Conservation (phyloP, 2,113 vertebrate genomes). For the Rhodinocichla rosea region DNA sequence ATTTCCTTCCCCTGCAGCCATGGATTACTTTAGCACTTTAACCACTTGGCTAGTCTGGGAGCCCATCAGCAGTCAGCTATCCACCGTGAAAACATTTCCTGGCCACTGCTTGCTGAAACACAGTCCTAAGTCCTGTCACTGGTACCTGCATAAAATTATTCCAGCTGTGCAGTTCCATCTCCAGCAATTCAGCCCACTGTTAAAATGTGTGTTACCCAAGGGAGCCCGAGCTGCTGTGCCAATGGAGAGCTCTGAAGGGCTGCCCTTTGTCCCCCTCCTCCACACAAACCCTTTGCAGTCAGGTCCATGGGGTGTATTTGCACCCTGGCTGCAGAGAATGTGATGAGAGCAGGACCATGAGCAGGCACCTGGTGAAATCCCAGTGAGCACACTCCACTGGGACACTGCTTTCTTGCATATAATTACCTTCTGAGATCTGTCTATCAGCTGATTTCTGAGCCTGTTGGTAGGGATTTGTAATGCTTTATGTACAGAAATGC, state of each 20-base stretch:
- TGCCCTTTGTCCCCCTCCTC: background rate
- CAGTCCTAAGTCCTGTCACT: background rate
- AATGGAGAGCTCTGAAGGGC: background rate
- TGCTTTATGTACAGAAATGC: background rate
- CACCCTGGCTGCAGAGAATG: rapidly evolving
- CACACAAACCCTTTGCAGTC: background rate
- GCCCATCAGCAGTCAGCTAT: background rate
- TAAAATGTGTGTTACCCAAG: rapidly evolving
- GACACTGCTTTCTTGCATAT: background rate
- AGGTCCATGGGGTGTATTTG: background rate
- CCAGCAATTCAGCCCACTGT: rapidly evolving
- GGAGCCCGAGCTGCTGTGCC: background rate
- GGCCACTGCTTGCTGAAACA: background rate
- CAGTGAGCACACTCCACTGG: background rate
- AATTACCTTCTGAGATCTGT: background rate
- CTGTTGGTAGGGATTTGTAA: background rate
- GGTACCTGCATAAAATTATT: background rate
- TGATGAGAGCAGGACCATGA: background rate
- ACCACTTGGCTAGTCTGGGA: background rate
- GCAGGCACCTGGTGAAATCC: background rate
- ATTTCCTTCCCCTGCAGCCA: background rate
- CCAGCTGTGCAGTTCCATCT: background rate
- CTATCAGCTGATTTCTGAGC: background rate
- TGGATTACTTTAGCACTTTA: background rate
- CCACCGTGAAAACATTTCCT: background rate